Percentiles rank a stretch among this genome's conserved stretches.
These are phyloP conservation scores for Urocynchramus pylzowi DNA, from an alignment of 2,113 vertebrate genomes.

Conservation along the genomic window DNA sequence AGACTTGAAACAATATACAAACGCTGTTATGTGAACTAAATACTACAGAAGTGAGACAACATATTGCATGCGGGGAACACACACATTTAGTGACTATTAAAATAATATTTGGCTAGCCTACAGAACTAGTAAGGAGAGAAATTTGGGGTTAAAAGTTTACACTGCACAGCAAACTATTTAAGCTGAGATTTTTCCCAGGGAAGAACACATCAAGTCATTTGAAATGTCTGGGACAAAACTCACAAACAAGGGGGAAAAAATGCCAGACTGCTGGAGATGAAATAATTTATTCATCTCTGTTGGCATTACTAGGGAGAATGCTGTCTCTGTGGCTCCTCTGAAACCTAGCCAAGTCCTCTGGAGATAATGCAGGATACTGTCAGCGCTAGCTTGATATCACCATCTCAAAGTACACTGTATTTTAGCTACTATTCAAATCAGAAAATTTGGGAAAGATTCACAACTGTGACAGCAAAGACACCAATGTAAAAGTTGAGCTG, in stretches of 20 bases:
- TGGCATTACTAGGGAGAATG: neutral
- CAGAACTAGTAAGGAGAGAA: neutral
- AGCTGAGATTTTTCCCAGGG: slow-evolving; percentile 15
- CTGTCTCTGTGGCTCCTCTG: neutral
- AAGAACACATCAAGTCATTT: neutral
- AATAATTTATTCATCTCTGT: slow-evolving; percentile 21
- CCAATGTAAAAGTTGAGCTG: neutral
- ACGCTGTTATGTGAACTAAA: neutral
- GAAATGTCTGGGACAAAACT: slow-evolving; percentile 18
- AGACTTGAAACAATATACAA: slow-evolving; percentile 18
- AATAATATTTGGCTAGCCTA: neutral
- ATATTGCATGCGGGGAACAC: neutral
- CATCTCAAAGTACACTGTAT: neutral
- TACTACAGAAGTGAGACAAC: neutral
- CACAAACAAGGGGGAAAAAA: neutral
- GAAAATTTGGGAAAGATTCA: neutral
- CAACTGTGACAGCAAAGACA: neutral
- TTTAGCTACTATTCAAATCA: neutral
- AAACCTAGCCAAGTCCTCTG: neutral
- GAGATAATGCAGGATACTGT: neutral
- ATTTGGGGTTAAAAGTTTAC: slow-evolving; percentile 17
- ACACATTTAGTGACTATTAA: neutral
- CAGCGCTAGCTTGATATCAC: neutral
- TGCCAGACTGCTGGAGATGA: slow-evolving; percentile 12
- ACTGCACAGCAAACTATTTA: neutral